phyloP scores from a whole-genome alignment of 1,140 invertebrate species.

The Aphis craccivora region DNA sequence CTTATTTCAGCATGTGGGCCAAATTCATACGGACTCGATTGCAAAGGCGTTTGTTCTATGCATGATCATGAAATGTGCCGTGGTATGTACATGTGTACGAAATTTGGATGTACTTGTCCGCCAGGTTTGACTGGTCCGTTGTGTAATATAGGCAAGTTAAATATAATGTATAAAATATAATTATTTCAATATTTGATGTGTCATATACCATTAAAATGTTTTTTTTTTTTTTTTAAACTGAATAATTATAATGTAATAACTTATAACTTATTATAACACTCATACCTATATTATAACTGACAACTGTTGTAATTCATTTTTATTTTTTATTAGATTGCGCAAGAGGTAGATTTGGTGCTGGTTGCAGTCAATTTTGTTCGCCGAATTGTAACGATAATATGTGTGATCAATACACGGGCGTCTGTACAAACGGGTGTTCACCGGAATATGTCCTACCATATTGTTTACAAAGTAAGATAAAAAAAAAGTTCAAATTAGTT shows the following conservation, averaged over 20 bases:
- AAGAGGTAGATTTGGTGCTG: background rate
- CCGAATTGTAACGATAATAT: background rate
- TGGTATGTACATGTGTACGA: constrained; percentile 17
- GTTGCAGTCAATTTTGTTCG: constrained; percentile 4
- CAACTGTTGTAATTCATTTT: background rate
- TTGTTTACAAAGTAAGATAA: constrained; percentile 21
- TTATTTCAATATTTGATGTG: no score
- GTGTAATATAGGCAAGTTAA: background rate
- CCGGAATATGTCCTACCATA: background rate
- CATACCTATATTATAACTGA: background rate
- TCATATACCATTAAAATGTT: background rate
- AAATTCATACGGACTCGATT: background rate
- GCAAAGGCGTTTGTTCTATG: background rate
- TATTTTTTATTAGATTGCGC: background rate
- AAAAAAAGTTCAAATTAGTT: background rate
- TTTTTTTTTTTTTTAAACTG: background rate
- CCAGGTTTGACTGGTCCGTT: background rate
- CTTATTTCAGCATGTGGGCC: background rate
- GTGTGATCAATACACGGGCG: background rate
- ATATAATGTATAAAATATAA: no score
- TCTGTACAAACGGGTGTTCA: background rate
- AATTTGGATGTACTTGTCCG: background rate
- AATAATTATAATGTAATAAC: background rate
- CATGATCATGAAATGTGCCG: background rate
- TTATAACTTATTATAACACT: background rate